Base-by-base conservation (phyloP, 2,888 invertebrate genomes). In the Xylota sylvarum region DNA sequence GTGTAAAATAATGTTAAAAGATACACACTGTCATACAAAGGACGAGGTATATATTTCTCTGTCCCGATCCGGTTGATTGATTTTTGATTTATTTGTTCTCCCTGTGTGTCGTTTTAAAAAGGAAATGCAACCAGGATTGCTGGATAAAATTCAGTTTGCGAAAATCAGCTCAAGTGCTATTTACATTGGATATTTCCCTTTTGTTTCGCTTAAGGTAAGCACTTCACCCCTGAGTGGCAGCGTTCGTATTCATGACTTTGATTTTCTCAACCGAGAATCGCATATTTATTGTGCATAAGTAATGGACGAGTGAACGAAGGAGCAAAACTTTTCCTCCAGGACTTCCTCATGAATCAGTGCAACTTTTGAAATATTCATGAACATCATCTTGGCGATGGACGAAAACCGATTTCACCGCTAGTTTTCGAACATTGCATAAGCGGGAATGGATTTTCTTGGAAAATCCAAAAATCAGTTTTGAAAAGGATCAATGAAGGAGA, bases 241-340 rank as follows among this genome's bases (percentile, higher is more conserved):
- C 69, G 35, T 46, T 84, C n/a, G 3, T 23, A 84, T 84, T 79
- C 79, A 69, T 69, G 74, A 64, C 64, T 69, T 50, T 64, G 78
- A 84, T 73, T 79, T 73, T 56, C 78, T 74, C 74, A 74, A 79
- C 73, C 84, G 56, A 79, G 69, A 84, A 74, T 74, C 79, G 69
- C 56, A 84, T 74, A 84, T 69, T 78, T 79, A 84, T 74, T 69
- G 73, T 62, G 79, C 69, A 84, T 84, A 84, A 79, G 79, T 79
- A 74, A 84, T 79, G 56, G 50, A 46, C 23, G 48, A 67, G 46
- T 37, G 74, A 32, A 37, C 40, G 19, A 64, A n/a, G 55, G 27
- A 35, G 64, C 19, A 23, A 37, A 32, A 17, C n/a, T n/a, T 27
- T 37, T 27, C 23, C 4, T 55, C 7, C 23, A 64, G 52, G 4